Percentiles rank a stretch among this genome's conserved stretches.
phyloP scores from a whole-genome alignment of 2,113 vertebrate genomes.

The Engraulis encrasicolus region DNA sequence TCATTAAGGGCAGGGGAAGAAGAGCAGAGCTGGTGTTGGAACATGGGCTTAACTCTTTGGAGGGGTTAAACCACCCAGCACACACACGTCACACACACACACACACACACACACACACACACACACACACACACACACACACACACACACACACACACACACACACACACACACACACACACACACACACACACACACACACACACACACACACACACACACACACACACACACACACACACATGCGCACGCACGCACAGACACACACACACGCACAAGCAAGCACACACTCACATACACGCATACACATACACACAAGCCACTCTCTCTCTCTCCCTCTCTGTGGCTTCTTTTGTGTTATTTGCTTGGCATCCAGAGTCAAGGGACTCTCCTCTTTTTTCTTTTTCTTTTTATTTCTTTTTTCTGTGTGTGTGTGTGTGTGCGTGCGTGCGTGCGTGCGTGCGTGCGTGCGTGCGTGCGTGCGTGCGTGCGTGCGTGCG shows the following conservation, averaged over 20 bases:
- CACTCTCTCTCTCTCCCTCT: conserved; percentile 12
- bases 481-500: background rate
- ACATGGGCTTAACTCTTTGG: background rate
- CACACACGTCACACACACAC: background rate
- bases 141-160: no score
- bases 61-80: background rate
- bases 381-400: background rate
- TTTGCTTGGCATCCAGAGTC: background rate
- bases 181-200: no score
- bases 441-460: conserved; percentile 18
- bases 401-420: background rate
- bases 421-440: conserved; percentile 14
- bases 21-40: background rate
- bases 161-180: no score
- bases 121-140: no score
- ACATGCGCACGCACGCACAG: no score
- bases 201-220: no score
- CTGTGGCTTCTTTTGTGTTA: background rate
- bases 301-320: no score
- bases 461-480: background rate
- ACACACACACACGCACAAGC: no score
- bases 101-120: background rate
- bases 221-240: no score
- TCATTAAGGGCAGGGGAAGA: background rate
- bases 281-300: no score